Evolutionary conservation across 2,888 invertebrate genomes (phyloP).

Genomic region (Drosophila formosana): DNA sequence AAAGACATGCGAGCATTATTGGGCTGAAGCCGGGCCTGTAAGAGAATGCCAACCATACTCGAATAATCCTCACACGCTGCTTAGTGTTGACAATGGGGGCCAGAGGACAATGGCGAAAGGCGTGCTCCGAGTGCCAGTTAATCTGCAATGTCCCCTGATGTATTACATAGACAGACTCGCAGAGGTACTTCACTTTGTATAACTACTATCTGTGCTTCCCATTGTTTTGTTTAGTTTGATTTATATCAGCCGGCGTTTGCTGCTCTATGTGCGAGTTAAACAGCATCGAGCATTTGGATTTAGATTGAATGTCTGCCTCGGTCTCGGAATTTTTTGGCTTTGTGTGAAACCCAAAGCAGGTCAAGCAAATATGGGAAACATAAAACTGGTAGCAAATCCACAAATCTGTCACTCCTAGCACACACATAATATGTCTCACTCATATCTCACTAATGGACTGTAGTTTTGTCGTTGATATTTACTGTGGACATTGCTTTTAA

Average conservation of each 20-base stretch:
- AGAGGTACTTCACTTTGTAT: slow-evolving; percentile 36
- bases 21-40: slow-evolving; percentile 33
- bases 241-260: slow-evolving; percentile 50
- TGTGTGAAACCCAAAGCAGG: slow-evolving; percentile 46
- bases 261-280: slow-evolving; percentile 45
- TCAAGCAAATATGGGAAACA: slow-evolving; percentile 61
- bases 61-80: slow-evolving; percentile 75
- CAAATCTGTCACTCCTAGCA: slow-evolving; percentile 32
- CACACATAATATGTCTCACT: slow-evolving; percentile 9
- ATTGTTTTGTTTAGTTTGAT: slow-evolving; percentile 16
- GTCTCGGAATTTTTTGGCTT: slow-evolving; percentile 10
- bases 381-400: slow-evolving; percentile 41
- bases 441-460: slow-evolving; percentile 47
- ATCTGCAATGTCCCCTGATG: slow-evolving; percentile 67
- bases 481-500: slow-evolving; percentile 5
- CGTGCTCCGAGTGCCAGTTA: slow-evolving; percentile 58
- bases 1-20: slow-evolving; percentile 65
- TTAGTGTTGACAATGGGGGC: slow-evolving; percentile 67
- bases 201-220: slow-evolving; percentile 38
- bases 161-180: slow-evolving; percentile 10
- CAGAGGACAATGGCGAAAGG: slow-evolving; percentile 50
- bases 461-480: slow-evolving; percentile 26
- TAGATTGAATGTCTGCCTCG: slow-evolving; percentile 14
- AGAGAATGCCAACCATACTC: slow-evolving; percentile 54
- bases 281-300: slow-evolving; percentile 36